Conservation (phyloP, 2,888 invertebrate species). For the Mycalesis mineus region DNA sequence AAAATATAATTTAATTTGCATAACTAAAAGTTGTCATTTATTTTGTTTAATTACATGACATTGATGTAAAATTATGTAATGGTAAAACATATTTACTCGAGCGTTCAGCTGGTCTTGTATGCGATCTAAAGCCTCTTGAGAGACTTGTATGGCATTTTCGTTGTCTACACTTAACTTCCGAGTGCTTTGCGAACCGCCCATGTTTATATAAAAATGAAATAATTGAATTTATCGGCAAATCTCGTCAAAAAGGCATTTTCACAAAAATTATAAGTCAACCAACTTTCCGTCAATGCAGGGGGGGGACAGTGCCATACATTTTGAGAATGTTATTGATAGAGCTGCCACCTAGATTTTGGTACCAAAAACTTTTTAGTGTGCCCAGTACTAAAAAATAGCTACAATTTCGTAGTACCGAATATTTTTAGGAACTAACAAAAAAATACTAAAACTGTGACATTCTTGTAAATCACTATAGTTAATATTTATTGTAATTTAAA, state of each 20-base stretch:
- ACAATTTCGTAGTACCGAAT: too few species aligned
- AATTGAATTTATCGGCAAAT: conserved; percentile 59
- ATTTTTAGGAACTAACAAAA: too few species aligned
- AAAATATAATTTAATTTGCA: background rate
- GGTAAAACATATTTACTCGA: conserved; percentile 63
- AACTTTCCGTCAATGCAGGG: conserved; percentile 17
- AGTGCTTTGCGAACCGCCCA: conserved; percentile 80
- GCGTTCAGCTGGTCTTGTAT: conserved; percentile 64
- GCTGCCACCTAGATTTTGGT: too few species aligned
- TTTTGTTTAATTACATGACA: conserved; percentile 57
- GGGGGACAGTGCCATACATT: too few species aligned
- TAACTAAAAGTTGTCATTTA: conserved; percentile 24
- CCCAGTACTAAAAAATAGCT: too few species aligned
- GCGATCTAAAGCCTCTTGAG: conserved; percentile 70
- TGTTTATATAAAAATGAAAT: conserved; percentile 58
- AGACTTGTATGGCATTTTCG: conserved; percentile 72
- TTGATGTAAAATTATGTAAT: conserved; percentile 74
- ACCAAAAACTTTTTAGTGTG: too few species aligned
- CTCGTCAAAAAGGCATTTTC: conserved; percentile 68
- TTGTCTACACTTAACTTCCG: conserved; percentile 71
- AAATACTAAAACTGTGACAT: too few species aligned
- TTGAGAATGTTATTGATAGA: too few species aligned
- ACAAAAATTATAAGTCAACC: conserved; percentile 20
- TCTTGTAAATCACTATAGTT: too few species aligned
- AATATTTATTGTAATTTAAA: too few species aligned